A percentile compares a stretch with the other conserved stretches of the same genome.
Evolutionary conservation across 2,888 invertebrate species (phyloP).

Genomic region (Philonicus albiceps): DNA sequence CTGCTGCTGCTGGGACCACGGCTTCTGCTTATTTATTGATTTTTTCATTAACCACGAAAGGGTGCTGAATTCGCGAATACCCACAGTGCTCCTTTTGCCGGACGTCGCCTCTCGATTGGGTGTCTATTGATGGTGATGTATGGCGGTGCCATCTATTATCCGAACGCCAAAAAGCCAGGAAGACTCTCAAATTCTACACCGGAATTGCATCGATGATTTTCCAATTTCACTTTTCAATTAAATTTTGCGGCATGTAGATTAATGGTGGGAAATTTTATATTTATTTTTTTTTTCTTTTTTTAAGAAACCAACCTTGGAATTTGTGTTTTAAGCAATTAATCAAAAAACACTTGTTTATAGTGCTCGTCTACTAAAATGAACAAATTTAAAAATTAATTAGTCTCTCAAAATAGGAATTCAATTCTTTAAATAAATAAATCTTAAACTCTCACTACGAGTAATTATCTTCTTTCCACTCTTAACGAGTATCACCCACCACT

Average conservation of each 20-base stretch:
- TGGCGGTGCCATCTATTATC: slow-evolving; percentile 7
- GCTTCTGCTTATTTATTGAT: slow-evolving; percentile 2
- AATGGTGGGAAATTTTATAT: not conserved
- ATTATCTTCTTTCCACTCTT: too few species aligned
- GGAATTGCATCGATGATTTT: slow-evolving; percentile 18
- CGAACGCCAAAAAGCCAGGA: not conserved
- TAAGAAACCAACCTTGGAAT: not conserved
- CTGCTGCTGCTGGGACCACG: not conserved
- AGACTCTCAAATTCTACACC: not conserved
- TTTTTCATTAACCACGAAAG: not conserved
- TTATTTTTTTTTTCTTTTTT: not conserved
- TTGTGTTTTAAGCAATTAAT: too few species aligned
- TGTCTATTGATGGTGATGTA: slow-evolving; percentile 7
- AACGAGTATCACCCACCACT: too few species aligned
- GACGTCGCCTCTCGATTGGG: not conserved
- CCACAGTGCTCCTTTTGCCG: not conserved
- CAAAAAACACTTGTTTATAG: too few species aligned
- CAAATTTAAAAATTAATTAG: too few species aligned
- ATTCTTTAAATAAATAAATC: too few species aligned
- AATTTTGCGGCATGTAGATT: not conserved
- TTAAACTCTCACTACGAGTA: too few species aligned
- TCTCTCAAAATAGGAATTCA: too few species aligned
- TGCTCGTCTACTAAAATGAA: too few species aligned
- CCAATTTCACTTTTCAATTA: slow-evolving; percentile 31
- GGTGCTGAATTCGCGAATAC: not conserved